A percentile compares a stretch with the other conserved stretches of the same genome.
phyloP scores from a whole-genome alignment of 1,140 invertebrate species.

The Meloidogyne hapla region DNA sequence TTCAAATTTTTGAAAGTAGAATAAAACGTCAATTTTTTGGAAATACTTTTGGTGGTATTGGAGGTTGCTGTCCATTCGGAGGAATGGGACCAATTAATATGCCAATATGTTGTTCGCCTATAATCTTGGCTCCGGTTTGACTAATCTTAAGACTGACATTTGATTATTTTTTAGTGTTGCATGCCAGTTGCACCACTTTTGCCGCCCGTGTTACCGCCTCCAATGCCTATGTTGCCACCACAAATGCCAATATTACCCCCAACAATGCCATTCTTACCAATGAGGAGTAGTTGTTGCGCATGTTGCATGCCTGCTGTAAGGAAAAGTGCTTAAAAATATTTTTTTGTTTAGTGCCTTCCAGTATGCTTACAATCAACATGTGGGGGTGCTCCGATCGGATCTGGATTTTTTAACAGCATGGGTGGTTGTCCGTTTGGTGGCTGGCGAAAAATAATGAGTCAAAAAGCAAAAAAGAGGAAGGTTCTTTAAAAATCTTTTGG shows the following conservation, averaged over 20 bases:
- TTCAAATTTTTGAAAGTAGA: neutral
- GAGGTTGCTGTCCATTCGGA: constrained; percentile 22
- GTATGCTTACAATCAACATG: constrained; percentile 27
- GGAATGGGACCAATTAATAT: constrained; percentile 27
- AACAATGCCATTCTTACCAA: constrained; percentile 11
- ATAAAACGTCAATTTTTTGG: constrained; percentile 28
- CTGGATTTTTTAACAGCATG: constrained; percentile 21
- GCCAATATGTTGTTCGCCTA: constrained; percentile 19
- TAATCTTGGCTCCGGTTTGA: neutral
- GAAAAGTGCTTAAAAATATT: neutral
- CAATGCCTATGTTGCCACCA: neutral
- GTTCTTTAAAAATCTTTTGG: neutral
- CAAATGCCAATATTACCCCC: constrained; percentile 11
- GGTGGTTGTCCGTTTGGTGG: constrained; percentile 19
- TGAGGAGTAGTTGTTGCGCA: constrained; percentile 29
- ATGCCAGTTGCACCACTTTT: neutral
- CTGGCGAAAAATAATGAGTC: constrained; percentile 7
- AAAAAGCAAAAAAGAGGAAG: neutral
- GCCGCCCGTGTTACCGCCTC: neutral
- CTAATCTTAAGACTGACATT: neutral
- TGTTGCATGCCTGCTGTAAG: constrained; percentile 37
- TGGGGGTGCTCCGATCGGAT: constrained; percentile 28
- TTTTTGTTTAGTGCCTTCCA: constrained; percentile 23
- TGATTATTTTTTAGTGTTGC: neutral
- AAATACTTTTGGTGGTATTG: neutral